Conservation (phyloP, 2,797 vertebrate species). For the Amblyraja radiata region DNA sequence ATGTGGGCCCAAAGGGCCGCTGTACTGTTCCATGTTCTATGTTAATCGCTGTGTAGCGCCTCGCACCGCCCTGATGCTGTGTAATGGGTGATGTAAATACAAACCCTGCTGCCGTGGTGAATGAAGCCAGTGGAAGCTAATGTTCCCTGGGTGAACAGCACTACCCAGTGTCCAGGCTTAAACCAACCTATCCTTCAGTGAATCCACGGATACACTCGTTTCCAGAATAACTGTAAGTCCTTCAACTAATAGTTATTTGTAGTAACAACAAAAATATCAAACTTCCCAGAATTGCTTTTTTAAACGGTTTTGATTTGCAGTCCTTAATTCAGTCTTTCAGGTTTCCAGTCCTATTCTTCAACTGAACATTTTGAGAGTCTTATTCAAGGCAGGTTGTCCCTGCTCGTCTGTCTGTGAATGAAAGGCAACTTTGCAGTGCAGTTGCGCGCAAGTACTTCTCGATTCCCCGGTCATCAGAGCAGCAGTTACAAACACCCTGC, state of each 20-base stretch:
- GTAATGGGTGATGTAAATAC: too few relatives aligned
- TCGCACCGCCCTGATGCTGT: too few relatives aligned
- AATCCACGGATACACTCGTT: background rate
- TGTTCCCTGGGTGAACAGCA: constrained; percentile 14
- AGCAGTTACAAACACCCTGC: background rate
- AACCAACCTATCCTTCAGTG: background rate
- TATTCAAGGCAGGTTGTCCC: background rate
- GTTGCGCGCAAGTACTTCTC: background rate
- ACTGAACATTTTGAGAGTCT: background rate
- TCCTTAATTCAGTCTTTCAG: too few relatives aligned
- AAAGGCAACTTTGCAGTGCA: background rate
- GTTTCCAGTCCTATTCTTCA: background rate
- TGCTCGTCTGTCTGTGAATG: background rate
- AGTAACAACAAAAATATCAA: background rate
- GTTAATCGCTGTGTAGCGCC: too few relatives aligned
- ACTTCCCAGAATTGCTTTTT: too few relatives aligned
- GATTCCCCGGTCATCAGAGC: background rate
- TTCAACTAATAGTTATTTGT: background rate
- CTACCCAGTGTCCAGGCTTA: background rate
- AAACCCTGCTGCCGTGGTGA: too few relatives aligned
- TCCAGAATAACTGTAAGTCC: background rate
- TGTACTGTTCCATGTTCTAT: too few relatives aligned
- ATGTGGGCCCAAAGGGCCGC: too few relatives aligned
- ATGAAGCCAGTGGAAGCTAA: too few relatives aligned
- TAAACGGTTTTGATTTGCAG: too few relatives aligned